Evolutionary conservation across 2,797 vertebrate species (phyloP).

Genomic region (Vultur gryphus): DNA sequence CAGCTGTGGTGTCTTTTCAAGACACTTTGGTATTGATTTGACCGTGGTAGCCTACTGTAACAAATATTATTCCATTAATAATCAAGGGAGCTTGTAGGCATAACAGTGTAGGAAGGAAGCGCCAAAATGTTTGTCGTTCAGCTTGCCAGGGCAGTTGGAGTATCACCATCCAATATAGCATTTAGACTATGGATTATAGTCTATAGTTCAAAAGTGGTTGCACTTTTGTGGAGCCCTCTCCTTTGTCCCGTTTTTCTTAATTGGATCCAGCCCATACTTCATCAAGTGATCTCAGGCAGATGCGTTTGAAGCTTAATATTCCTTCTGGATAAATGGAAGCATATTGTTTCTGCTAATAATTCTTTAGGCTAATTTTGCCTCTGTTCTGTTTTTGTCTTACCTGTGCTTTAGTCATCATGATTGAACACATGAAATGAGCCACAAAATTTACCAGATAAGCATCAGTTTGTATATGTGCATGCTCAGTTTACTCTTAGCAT

Average conservation of each 20-base stretch:
- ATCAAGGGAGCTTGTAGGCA: not conserved
- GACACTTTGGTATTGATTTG: not conserved
- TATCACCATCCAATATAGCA: not conserved
- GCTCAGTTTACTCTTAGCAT: not conserved
- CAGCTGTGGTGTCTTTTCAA: not conserved
- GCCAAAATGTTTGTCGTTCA: not conserved
- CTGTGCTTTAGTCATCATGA: not conserved
- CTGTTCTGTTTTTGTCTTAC: not conserved
- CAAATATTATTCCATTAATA: not conserved
- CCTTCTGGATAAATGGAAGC: not conserved
- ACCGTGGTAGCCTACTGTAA: not conserved
- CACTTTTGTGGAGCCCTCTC: not conserved
- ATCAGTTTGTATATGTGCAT: not conserved
- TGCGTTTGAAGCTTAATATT: not conserved
- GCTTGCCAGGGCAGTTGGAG: not conserved
- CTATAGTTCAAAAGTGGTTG: not conserved
- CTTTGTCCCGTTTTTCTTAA: not conserved
- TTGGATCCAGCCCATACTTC: not conserved
- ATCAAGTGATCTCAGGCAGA: not conserved
- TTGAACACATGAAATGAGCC: not conserved
- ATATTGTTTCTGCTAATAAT: not conserved
- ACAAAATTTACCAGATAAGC: not conserved
- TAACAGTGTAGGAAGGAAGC: not conserved
- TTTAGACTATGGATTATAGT: not conserved
- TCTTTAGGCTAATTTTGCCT: not conserved